These are phyloP conservation scores for Corythornis madagascariensis DNA, from an alignment of 2,113 vertebrate species.

Conservation along the genomic window DNA sequence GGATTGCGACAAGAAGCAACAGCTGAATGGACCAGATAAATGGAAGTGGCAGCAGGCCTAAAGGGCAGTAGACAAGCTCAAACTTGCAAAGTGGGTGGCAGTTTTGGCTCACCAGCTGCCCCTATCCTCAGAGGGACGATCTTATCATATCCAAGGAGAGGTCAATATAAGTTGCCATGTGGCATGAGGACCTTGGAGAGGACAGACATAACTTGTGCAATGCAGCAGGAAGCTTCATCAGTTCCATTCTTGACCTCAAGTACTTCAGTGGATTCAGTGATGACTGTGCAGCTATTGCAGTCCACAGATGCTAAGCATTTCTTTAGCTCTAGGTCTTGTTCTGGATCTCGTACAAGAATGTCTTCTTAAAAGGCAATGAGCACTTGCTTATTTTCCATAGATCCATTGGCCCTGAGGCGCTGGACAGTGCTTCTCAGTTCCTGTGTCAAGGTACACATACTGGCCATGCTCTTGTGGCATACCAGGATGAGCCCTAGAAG, in stretches of 20 bases:
- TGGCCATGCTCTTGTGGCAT: neutral
- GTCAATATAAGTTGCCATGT: neutral
- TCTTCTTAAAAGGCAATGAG: neutral
- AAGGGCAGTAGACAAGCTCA: neutral
- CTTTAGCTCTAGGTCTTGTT: neutral
- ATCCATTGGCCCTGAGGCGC: neutral
- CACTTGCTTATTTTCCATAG: accelerated
- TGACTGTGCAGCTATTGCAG: neutral
- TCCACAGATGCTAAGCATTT: neutral
- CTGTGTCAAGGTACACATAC: neutral
- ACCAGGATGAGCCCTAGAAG: neutral
- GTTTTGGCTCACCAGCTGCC: neutral
- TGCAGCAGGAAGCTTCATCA: neutral
- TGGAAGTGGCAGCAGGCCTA: neutral
- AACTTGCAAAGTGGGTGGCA: neutral
- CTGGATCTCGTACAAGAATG: neutral
- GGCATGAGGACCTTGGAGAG: neutral
- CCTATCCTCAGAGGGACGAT: accelerated
- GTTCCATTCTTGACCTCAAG: neutral
- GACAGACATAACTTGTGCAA: neutral
- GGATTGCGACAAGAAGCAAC: neutral
- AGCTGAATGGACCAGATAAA: neutral
- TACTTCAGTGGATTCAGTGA: neutral
- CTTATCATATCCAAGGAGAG: neutral
- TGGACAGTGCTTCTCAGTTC: neutral